These are phyloP conservation scores for Sapayoa aenigma DNA, from an alignment of 2,113 vertebrate species.

Conservation along the genomic window DNA sequence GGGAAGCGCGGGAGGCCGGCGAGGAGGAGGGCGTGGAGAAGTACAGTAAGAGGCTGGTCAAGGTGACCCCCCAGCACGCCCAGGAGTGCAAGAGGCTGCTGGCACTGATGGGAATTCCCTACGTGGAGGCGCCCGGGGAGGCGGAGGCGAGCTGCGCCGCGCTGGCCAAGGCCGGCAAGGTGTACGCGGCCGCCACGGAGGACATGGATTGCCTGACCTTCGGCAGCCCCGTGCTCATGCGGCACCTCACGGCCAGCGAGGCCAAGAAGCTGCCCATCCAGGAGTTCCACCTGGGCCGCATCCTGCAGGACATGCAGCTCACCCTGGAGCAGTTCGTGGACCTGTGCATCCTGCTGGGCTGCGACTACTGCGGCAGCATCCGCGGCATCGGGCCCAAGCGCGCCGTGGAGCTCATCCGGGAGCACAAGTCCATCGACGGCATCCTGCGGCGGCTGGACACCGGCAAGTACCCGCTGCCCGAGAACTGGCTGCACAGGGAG, in stretches of 20 bases:
- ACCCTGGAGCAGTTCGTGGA: conserved; percentile 93
- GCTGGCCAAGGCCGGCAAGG: conserved; percentile 87
- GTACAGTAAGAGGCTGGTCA: conserved; percentile 91
- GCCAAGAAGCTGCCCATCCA: conserved; percentile 98
- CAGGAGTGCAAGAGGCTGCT: conserved; percentile 93
- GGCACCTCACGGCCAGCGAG: conserved; percentile 94
- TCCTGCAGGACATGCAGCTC: conserved; percentile 86
- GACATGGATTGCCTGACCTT: conserved; percentile 98
- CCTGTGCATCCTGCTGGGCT: conserved; percentile 93
- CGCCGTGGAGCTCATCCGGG: conserved; percentile 91
- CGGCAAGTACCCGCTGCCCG: conserved; percentile 86
- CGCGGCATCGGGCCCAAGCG: conserved; percentile 95
- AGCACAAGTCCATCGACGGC: conserved; percentile 90
- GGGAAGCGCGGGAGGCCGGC: conserved; percentile 87
- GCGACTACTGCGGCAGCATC: conserved; percentile 96
- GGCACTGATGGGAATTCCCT: conserved; percentile 91
- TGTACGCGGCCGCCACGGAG: conserved; percentile 91
- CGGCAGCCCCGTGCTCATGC: conserved; percentile 87
- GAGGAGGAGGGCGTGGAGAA: conserved; percentile 89
- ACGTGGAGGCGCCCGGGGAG: conserved; percentile 91
- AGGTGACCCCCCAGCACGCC: conserved; percentile 92
- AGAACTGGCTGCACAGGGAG: conserved; percentile 92
- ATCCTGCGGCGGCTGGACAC: conserved; percentile 88
- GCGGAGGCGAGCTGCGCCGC: conserved; percentile 90
- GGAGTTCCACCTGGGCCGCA: conserved; percentile 88